phyloP scores from a whole-genome alignment of 2,888 invertebrate species.

The Leistus spinibarbis region DNA sequence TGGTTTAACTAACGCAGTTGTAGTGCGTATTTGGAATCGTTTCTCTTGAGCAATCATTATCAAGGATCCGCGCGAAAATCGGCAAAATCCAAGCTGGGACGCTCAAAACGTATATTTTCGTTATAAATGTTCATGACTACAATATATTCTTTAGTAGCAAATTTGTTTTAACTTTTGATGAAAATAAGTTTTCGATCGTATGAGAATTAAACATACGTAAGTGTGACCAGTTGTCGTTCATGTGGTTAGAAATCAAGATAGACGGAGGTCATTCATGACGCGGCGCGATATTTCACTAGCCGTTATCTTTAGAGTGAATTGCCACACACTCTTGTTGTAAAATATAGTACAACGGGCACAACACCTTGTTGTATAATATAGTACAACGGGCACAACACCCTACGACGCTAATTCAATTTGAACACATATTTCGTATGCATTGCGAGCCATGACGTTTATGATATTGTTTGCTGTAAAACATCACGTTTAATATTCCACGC shows the following conservation, averaged over 20 bases:
- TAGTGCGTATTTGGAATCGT: no score
- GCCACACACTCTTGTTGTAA: not conserved
- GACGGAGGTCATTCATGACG: constrained; percentile 20
- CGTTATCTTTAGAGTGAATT: not conserved
- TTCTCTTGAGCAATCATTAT: no score
- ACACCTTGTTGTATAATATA: constrained; percentile 20
- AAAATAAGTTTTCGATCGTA: not conserved
- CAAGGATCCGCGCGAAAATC: no score
- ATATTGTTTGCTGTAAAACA: constrained; percentile 37
- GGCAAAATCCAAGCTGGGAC: no score
- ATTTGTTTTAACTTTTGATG: no score
- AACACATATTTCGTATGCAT: constrained; percentile 37
- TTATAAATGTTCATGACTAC: no score
- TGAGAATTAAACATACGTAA: not conserved
- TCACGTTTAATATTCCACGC: constrained; percentile 30
- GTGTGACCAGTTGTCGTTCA: not conserved
- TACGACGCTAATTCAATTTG: constrained; percentile 32
- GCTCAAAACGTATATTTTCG: no score
- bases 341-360: not conserved
- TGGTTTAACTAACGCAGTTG: no score
- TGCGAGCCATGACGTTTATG: constrained; percentile 32
- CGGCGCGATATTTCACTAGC: constrained; percentile 21
- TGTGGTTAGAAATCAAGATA: constrained; percentile 27
- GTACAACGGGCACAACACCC: constrained; percentile 11
- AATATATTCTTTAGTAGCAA: no score